A percentile compares a stretch with the other conserved stretches of the same genome.
Conservation (phyloP, 37 sponge, comb jelly and placozoan genomes). For the Trichoplax adhaerens region DNA sequence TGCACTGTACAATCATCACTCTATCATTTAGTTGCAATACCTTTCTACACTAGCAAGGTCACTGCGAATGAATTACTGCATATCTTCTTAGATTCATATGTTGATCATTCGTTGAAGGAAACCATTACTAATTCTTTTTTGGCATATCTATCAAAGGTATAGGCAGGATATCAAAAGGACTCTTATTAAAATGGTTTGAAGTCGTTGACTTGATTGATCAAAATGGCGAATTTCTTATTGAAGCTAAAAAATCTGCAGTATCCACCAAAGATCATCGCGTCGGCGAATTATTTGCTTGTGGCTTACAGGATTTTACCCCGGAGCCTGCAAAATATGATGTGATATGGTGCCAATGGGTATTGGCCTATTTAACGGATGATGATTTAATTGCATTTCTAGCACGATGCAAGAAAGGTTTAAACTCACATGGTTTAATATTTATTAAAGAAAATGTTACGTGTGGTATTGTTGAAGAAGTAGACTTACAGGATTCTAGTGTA, state of each 20-base stretch:
- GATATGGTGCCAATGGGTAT: slow-evolving; percentile 95
- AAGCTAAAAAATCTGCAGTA: slow-evolving; percentile 40
- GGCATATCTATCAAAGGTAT: slow-evolving; percentile 26
- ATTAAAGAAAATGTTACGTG: slow-evolving; percentile 73
- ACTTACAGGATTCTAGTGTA: too few relatives aligned
- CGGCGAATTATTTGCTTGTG: slow-evolving; percentile 9
- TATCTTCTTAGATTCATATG: too few relatives aligned
- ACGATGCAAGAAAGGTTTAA: slow-evolving; percentile 36
- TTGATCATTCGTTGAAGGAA: too few relatives aligned
- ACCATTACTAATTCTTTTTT: too few relatives aligned
- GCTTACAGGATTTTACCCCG: slow-evolving; percentile 47
- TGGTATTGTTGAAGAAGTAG: too few relatives aligned
- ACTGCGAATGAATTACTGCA: too few relatives aligned
- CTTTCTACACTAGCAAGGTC: too few relatives aligned
- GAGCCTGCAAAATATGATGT: slow-evolving; percentile 51
- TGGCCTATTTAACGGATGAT: slow-evolving; percentile 66
- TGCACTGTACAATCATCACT: too few relatives aligned
- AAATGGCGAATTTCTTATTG: slow-evolving; percentile 54
- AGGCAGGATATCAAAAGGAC: slow-evolving; percentile 59
- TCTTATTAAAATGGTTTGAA: slow-evolving; percentile 65
- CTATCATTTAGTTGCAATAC: too few relatives aligned
- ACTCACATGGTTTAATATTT: slow-evolving; percentile 47
- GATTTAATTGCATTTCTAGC: slow-evolving; percentile 54
- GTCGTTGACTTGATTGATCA: slow-evolving; percentile 78
- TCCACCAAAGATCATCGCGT: background rate